These are phyloP conservation scores for Macrotrachela quadricornifera DNA, from an alignment of 1,140 invertebrate genomes.

Conservation along the genomic window DNA sequence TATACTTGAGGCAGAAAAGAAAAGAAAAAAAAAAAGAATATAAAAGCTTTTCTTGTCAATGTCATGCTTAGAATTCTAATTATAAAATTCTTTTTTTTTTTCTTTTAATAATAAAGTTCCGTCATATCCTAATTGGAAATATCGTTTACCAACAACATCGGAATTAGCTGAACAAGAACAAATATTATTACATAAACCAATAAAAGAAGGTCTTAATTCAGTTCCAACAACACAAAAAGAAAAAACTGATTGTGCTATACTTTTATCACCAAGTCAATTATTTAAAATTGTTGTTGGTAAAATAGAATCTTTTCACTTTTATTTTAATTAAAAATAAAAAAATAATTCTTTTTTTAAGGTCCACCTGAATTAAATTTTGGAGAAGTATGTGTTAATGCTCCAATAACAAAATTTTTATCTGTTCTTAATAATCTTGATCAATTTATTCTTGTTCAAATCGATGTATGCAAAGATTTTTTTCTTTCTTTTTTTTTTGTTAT, in stretches of 20 bases:
- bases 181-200: not conserved
- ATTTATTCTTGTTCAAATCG: conserved; percentile 21
- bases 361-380: conserved; percentile 26
- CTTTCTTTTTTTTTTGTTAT: not conserved
- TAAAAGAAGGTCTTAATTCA: conserved; percentile 21
- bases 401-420: conserved; percentile 19
- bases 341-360: conserved; percentile 13
- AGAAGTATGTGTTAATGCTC: conserved; percentile 23
- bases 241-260: conserved; percentile 20
- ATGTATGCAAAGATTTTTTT: conserved; percentile 14
- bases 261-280: conserved; percentile 21
- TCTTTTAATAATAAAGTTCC: no score
- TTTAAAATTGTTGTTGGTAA: conserved; percentile 26
- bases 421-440: conserved; percentile 27
- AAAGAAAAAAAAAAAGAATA: no score
- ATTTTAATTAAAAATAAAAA: not conserved
- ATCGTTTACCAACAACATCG: not conserved
- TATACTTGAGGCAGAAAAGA: no score
- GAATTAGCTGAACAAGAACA: conserved; percentile 6
- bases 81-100: no score
- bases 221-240: conserved; percentile 20
- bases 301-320: not conserved
- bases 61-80: no score
- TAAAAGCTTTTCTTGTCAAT: no score
- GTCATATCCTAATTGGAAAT: conserved; percentile 6